Percentiles rank a stretch among this genome's conserved stretches.
These are phyloP conservation scores for Platynereis dumerilii DNA, from an alignment of 2,888 invertebrate species.

Conservation along the genomic window DNA sequence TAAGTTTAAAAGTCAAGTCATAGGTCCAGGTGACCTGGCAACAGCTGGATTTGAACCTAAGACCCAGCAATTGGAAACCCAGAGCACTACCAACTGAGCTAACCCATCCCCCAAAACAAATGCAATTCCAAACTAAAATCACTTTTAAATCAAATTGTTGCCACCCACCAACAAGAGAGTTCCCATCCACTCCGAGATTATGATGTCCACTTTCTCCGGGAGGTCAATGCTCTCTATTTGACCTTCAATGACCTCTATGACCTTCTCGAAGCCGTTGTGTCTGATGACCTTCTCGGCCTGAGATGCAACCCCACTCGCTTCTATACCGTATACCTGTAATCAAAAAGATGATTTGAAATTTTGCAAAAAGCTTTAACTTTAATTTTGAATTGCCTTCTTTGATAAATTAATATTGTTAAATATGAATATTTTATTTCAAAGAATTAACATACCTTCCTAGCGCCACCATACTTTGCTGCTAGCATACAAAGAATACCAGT, in stretches of 20 bases:
- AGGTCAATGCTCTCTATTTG: conserved; percentile 81
- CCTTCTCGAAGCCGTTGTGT: conserved; percentile 76
- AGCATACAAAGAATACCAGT: conserved; percentile 48
- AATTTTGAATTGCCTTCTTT: background rate
- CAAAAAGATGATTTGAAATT: background rate
- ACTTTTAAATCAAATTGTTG: too few relatives aligned
- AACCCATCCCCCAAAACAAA: too few relatives aligned
- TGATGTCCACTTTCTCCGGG: conserved; percentile 63
- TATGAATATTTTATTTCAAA: too few relatives aligned
- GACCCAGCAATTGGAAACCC: too few relatives aligned
- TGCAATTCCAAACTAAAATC: too few relatives aligned
- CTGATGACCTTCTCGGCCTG: conserved; percentile 42
- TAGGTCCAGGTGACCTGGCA: too few relatives aligned
- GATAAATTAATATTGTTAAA: too few relatives aligned
- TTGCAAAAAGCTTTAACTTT: background rate
- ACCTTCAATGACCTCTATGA: conserved; percentile 80
- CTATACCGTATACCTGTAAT: conserved; percentile 50
- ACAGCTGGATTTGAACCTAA: too few relatives aligned
- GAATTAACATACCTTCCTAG: conserved; percentile 37
- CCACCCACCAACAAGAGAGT: conserved; percentile 39
- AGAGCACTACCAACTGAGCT: too few relatives aligned
- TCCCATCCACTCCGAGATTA: conserved; percentile 54
- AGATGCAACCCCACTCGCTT: conserved; percentile 50
- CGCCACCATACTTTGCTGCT: conserved; percentile 43
- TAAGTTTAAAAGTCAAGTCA: too few relatives aligned